These are phyloP conservation scores for Danaus melanippus DNA, from an alignment of 1,140 invertebrate genomes.

Conservation along the genomic window DNA sequence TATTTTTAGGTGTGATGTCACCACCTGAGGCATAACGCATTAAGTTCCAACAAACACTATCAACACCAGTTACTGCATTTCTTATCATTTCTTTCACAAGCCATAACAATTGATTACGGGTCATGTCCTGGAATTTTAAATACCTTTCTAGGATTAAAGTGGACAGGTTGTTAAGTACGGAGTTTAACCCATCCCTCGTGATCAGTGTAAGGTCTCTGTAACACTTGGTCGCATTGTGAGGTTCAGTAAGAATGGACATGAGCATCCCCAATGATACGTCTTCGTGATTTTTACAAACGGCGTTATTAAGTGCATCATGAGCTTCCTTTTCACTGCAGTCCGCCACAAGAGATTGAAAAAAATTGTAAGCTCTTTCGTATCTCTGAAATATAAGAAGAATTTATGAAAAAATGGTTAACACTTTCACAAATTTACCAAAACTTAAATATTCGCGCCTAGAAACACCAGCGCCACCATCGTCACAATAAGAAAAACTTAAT, in stretches of 20 bases:
- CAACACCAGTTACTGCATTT: conserved; percentile 87
- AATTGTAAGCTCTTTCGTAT: conserved; percentile 86
- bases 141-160: conserved; percentile 92
- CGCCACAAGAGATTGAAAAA: conserved; percentile 82
- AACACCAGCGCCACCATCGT: conserved; percentile 62
- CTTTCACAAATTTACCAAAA: conserved; percentile 18
- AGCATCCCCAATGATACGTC: conserved; percentile 93
- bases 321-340: conserved; percentile 94
- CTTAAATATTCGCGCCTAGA: conserved; percentile 55
- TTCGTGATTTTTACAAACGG: conserved; percentile 91
- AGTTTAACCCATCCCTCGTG: conserved; percentile 88
- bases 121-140: conserved; percentile 85
- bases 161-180: conserved; percentile 85
- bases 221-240: conserved; percentile 85
- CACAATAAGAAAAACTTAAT: conserved; percentile 65
- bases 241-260: conserved; percentile 91
- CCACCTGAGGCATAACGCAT: conserved; percentile 96
- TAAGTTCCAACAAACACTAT: conserved; percentile 91
- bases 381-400: conserved; percentile 80
- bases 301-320: conserved; percentile 91
- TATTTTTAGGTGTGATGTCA: conserved; percentile 91
- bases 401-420: conserved; percentile 27
- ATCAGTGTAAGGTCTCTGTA: conserved; percentile 94
- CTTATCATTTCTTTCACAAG: conserved; percentile 91
- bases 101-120: conserved; percentile 87